Conservation (phyloP, 2,797 vertebrate genomes). For the Parambassis ranga region DNA sequence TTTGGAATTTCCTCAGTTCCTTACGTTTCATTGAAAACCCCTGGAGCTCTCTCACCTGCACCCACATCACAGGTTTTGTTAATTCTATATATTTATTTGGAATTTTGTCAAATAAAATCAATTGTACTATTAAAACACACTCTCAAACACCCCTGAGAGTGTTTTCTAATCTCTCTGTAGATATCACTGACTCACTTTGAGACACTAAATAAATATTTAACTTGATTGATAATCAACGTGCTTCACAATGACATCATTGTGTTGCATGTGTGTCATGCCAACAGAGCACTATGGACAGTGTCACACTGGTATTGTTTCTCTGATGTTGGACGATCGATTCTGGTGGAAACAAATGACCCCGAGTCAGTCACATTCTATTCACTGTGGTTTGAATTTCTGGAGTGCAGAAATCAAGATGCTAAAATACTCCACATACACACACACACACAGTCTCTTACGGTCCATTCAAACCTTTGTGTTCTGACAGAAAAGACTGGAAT, state of each 20-base stretch:
- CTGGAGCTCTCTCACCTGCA: not conserved
- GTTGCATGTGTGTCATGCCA: slow-evolving; percentile 10
- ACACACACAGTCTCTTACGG: not conserved
- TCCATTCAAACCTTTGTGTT: not conserved
- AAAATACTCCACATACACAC: no score
- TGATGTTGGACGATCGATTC: slow-evolving; percentile 16
- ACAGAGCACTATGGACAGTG: slow-evolving; percentile 17
- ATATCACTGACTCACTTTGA: slow-evolving; percentile 3
- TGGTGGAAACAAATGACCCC: not conserved
- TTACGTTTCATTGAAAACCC: not conserved
- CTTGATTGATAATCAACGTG: slow-evolving; percentile 15
- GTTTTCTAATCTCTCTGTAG: not conserved
- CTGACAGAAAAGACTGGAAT: not conserved
- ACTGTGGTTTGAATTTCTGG: no score
- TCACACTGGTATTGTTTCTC: slow-evolving; percentile 22
- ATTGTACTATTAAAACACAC: no score
- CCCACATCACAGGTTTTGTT: not conserved
- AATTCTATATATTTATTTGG: not conserved
- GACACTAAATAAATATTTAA: slow-evolving; percentile 51
- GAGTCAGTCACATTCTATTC: no score
- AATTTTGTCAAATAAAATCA: not conserved
- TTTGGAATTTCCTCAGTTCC: not conserved
- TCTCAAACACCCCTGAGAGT: no score
- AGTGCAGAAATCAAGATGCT: no score
- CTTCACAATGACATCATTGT: slow-evolving; percentile 39